Base-by-base conservation (phyloP, 2,113 vertebrate species). In the Megaceryle torquata region DNA sequence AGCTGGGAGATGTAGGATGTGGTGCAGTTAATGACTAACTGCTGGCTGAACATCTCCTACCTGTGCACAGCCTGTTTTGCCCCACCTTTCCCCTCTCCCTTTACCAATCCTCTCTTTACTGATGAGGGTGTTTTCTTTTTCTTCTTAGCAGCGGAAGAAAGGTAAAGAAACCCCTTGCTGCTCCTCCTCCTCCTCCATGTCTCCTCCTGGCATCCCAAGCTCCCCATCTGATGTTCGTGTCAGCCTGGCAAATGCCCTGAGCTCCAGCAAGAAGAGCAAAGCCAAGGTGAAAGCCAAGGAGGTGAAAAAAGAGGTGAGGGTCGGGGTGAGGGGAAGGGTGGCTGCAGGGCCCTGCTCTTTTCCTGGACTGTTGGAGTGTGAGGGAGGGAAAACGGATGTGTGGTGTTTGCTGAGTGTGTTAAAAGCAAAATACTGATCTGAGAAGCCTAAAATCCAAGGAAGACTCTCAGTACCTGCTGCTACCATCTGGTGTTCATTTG, bases 281-380 rank as follows among this genome's bases (percentile, higher is more conserved):
- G 93, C 98, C 88, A 99, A 98, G 91, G 96, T 97, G 94, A 99
- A 98, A 95, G 95, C 98, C 94, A 98, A 98, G 97, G 99, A 99
- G 96, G 98, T 98, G 67, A 98, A 98, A 95, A 98, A 98, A 90
- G 98, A 98, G 98, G 98, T 98, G 94, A 98, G 98, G 37, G 46
- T 37, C 14, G 48, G 50, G 25, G 31, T 77, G 57, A 76, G 26
- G 15, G 53, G 33, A 20, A 54, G 37, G 16, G 20, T 54, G 41
- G 24, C 71, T 72, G 21, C 57, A 93, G 64, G 81, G 43, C 44
- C 24, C 11, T 72, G 16, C 57, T 69, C 11, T 79, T 79, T 39
- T 65, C 28, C 35, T 75, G 31, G 19, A 8, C 15, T 53, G 48
- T n/a, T 88, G 48, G 26, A 70, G 11, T 24, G 35, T 41, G 57